Percentiles rank a stretch among this genome's conserved stretches.
Evolutionary conservation across 2,113 vertebrate genomes (phyloP).

Genomic region (Andinoacara biseriatus): DNA sequence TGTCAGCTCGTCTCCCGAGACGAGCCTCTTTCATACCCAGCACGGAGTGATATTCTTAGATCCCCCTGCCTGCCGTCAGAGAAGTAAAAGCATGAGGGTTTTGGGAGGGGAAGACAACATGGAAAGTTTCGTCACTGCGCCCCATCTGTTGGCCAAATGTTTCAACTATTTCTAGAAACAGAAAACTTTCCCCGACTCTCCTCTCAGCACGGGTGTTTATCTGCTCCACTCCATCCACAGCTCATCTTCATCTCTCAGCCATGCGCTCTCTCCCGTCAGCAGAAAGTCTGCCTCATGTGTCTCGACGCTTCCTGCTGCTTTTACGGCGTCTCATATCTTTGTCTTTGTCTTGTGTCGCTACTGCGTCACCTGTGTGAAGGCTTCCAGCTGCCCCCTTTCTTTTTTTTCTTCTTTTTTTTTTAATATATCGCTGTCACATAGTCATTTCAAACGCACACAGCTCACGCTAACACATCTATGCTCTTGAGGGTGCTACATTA

Average conservation of each 20-base stretch:
- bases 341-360: slow-evolving; percentile 52
- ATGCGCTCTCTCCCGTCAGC: slow-evolving; percentile 35
- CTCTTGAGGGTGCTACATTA: slow-evolving; percentile 33
- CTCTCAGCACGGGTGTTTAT: slow-evolving; percentile 35
- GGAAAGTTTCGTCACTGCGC: background rate
- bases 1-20: slow-evolving; percentile 27
- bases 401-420: background rate
- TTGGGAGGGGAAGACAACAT: background rate
- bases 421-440: slow-evolving; percentile 33
- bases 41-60: slow-evolving; percentile 2
- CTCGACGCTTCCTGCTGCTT: slow-evolving; percentile 45
- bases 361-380: slow-evolving; percentile 43
- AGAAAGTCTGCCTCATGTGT: slow-evolving; percentile 30
- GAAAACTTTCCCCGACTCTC: slow-evolving; percentile 30
- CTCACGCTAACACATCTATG: slow-evolving; percentile 41
- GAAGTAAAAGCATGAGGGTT: background rate
- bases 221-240: slow-evolving; percentile 47
- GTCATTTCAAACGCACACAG: slow-evolving; percentile 52
- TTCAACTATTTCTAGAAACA: slow-evolving; percentile 1
- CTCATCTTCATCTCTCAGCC: slow-evolving; percentile 46
- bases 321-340: slow-evolving; percentile 35
- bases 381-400: slow-evolving; percentile 32
- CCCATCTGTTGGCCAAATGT: slow-evolving; percentile 35
- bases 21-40: slow-evolving; percentile 5
- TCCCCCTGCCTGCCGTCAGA: slow-evolving; percentile 8